Evolutionary conservation across 2,888 invertebrate genomes (phyloP).

Genomic region (Harmothoe impar): DNA sequence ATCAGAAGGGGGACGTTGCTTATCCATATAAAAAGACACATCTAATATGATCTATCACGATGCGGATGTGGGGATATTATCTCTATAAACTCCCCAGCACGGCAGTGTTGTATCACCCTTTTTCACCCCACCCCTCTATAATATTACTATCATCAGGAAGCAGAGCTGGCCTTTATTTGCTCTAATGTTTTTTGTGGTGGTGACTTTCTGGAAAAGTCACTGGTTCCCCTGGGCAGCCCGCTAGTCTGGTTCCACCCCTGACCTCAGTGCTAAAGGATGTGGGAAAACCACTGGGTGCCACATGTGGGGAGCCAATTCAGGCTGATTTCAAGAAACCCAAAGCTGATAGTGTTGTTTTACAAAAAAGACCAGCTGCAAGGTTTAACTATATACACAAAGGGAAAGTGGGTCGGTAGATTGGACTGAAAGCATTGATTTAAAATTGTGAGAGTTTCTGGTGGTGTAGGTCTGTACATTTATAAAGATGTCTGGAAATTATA

Average conservation of each 20-base stretch:
- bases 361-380: constrained; percentile 3
- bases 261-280: background rate
- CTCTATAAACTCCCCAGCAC: background rate
- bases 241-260: background rate
- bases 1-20: no score
- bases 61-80: constrained; percentile 21
- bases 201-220: constrained; percentile 22
- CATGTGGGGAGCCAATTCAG: constrained; percentile 32
- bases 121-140: background rate
- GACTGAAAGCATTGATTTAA: no score
- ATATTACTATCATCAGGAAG: constrained; percentile 26
- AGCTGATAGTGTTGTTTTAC: constrained; percentile 18
- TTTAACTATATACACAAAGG: background rate
- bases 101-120: background rate
- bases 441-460: no score
- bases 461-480: no score
- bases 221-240: background rate
- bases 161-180: background rate
- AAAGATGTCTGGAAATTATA: no score
- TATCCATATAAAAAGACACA: background rate
- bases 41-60: background rate
- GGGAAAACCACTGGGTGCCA: constrained; percentile 14
- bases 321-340: constrained; percentile 12
- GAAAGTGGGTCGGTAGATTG: no score
- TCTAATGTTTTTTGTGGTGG: background rate